Evolutionary conservation across 2,797 vertebrate genomes (phyloP).

Genomic region (Monodelphis domestica): DNA sequence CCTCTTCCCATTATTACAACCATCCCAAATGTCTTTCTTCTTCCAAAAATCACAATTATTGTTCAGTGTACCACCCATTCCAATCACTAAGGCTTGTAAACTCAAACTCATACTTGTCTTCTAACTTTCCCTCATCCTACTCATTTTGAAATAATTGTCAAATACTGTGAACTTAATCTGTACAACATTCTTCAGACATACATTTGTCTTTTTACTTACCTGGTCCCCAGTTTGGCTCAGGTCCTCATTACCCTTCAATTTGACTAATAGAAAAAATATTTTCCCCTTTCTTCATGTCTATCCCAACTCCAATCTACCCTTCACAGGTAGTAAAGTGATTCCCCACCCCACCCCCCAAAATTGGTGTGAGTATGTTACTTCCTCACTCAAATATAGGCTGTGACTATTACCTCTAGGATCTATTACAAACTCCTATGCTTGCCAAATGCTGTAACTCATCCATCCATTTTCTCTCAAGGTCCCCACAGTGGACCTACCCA

Average conservation of each 20-base stretch:
- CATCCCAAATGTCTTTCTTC: too few species aligned
- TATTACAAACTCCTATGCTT: background rate
- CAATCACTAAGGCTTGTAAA: too few species aligned
- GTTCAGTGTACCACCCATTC: too few species aligned
- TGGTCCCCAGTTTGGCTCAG: background rate
- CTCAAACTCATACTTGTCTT: too few species aligned
- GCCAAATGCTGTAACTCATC: background rate
- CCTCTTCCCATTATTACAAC: too few species aligned
- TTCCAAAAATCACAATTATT: too few species aligned
- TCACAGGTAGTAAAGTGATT: accelerated
- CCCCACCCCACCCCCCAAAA: background rate
- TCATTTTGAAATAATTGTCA: background rate
- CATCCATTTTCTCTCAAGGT: background rate
- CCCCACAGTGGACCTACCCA: background rate
- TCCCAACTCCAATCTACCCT: background rate
- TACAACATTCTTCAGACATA: background rate
- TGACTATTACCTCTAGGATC: background rate
- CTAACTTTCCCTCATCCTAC: too few species aligned
- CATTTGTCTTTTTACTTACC: background rate
- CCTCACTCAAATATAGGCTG: background rate
- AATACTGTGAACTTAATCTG: background rate
- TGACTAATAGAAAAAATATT: background rate
- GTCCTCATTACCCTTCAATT: background rate
- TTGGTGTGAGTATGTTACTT: background rate
- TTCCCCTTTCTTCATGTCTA: background rate